phyloP scores from a whole-genome alignment of 2,797 vertebrate species.

The Podargus strigoides region DNA sequence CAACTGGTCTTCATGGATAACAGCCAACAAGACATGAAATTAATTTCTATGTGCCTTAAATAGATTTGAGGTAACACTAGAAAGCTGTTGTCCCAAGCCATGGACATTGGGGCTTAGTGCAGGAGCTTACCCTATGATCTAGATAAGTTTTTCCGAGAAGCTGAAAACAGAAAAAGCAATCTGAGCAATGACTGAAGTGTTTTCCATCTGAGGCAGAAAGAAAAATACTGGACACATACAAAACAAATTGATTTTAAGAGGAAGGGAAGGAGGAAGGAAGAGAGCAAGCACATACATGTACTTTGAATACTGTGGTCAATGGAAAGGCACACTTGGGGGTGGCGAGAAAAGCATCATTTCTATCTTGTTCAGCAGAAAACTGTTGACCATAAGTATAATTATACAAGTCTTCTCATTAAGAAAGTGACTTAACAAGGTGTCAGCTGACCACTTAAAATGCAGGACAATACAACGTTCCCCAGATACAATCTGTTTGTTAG shows the following conservation, averaged over 20 bases:
- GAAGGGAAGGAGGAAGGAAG: background rate
- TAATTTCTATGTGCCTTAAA: background rate
- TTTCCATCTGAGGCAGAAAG: background rate
- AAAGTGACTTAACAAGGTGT: background rate
- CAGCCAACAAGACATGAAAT: background rate
- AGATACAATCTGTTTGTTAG: background rate
- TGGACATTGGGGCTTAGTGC: accelerated
- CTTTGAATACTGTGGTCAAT: background rate
- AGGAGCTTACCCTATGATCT: background rate
- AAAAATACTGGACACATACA: background rate
- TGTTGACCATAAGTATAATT: accelerated
- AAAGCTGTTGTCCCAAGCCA: accelerated
- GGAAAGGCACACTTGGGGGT: background rate
- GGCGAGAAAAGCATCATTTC: background rate
- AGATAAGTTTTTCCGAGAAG: background rate
- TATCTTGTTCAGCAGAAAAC: background rate
- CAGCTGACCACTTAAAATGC: background rate
- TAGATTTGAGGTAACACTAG: background rate
- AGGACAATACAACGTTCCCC: accelerated
- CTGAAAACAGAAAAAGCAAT: background rate
- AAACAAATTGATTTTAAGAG: background rate
- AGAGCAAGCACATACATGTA: accelerated
- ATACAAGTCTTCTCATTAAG: background rate
- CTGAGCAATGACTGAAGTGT: background rate
- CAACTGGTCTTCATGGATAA: background rate